Conservation (phyloP, 2,113 vertebrate genomes). For the Lipophrys pholis region DNA sequence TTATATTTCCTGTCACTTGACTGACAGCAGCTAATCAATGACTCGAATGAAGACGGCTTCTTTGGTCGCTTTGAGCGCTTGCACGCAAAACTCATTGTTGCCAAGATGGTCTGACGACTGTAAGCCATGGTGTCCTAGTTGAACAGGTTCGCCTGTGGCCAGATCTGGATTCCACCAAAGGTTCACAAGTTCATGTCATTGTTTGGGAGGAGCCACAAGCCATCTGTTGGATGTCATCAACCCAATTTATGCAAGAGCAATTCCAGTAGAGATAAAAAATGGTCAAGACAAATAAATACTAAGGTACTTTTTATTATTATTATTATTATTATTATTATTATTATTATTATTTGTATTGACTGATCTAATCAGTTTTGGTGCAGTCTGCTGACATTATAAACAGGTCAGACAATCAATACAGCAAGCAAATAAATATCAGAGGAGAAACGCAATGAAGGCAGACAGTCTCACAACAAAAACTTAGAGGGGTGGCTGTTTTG, state of each 20-base stretch:
- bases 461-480: slow-evolving; percentile 1
- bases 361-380: slow-evolving; percentile 37
- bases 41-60: slow-evolving; percentile 16
- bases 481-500: slow-evolving; percentile 10
- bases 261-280: slow-evolving; percentile 8
- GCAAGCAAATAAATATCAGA: slow-evolving; percentile 23
- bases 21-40: slow-evolving; percentile 33
- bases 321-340: too few relatives aligned
- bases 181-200: slow-evolving; percentile 63
- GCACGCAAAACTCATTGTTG: slow-evolving; percentile 18
- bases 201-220: slow-evolving; percentile 30
- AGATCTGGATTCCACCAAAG: slow-evolving; percentile 46
- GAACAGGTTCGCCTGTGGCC: slow-evolving; percentile 34
- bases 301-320: background rate
- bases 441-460: slow-evolving; percentile 18
- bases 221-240: slow-evolving; percentile 36
- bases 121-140: slow-evolving; percentile 52
- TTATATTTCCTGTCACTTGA: background rate
- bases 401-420: slow-evolving; percentile 41
- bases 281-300: slow-evolving; percentile 15
- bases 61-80: slow-evolving; percentile 19
- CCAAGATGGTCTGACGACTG: slow-evolving; percentile 35
- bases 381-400: slow-evolving; percentile 38
- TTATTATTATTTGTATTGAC: slow-evolving; percentile 29
- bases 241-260: slow-evolving; percentile 23